Evolutionary conservation across 1,140 invertebrate genomes (phyloP).

Genomic region (Drosophila sp.): DNA sequence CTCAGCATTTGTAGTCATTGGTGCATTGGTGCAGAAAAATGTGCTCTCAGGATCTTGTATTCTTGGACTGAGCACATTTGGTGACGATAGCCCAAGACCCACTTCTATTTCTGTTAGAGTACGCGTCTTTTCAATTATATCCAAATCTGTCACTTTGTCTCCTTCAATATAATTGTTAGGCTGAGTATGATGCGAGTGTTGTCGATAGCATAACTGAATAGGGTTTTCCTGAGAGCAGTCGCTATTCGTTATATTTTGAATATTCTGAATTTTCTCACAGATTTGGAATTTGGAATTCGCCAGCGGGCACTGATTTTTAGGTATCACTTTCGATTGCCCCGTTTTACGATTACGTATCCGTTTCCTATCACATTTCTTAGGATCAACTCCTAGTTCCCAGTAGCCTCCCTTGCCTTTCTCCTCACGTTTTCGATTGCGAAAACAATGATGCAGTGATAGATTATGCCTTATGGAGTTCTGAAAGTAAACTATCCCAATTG

Average conservation of each 20-base stretch:
- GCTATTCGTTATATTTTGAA: no score
- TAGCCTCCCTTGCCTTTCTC: constrained; percentile 84
- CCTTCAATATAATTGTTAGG: background rate
- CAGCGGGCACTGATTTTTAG: background rate
- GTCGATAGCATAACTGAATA: no score
- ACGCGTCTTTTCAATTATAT: background rate
- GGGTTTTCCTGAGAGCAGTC: no score
- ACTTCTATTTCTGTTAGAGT: constrained; percentile 6
- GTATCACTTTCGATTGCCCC: constrained; percentile 27
- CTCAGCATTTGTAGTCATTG: constrained; percentile 14
- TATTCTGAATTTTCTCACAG: background rate
- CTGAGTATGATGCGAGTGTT: background rate
- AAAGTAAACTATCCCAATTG: constrained; percentile 20
- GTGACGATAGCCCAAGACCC: constrained; percentile 14
- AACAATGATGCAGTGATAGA: constrained; percentile 80
- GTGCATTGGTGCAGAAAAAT: constrained; percentile 9
- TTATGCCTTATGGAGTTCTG: constrained; percentile 84
- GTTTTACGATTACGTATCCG: constrained; percentile 78
- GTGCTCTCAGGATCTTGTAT: background rate
- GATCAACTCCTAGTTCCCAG: constrained; percentile 81
- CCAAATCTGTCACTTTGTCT: constrained; percentile 1
- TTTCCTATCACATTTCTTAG: constrained; percentile 77
- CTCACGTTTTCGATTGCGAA: constrained; percentile 79
- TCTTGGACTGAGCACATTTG: background rate
- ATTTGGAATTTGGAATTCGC: background rate